A percentile compares a stretch with the other conserved stretches of the same genome.
Conservation (phyloP, 2,888 invertebrate genomes). For the Campaea margaritaria region DNA sequence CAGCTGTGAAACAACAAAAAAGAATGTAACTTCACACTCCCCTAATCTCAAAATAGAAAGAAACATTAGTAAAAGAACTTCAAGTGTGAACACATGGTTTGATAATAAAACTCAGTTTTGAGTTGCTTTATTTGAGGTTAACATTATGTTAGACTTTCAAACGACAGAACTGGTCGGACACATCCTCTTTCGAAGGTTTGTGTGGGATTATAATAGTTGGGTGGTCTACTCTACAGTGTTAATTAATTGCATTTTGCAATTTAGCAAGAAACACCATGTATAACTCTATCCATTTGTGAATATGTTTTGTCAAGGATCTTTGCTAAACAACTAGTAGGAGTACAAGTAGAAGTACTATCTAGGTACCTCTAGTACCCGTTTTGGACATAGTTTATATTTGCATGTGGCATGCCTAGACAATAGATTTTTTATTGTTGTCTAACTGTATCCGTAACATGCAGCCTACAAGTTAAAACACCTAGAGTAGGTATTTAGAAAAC, state of each 20-base stretch:
- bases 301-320: too few species aligned
- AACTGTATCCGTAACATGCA: too few species aligned
- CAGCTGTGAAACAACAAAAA: conserved; percentile 20
- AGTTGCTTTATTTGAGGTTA: conserved; percentile 52
- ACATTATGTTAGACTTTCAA: conserved; percentile 45
- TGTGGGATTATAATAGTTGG: background rate
- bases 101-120: conserved; percentile 50
- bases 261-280: too few species aligned
- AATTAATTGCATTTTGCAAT: background rate
- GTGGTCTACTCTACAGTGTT: background rate
- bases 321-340: too few species aligned
- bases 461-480: too few species aligned
- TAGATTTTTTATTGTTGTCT: too few species aligned
- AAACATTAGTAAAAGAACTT: conserved; percentile 38
- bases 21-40: conserved; percentile 42
- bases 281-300: too few species aligned
- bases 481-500: too few species aligned
- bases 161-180: conserved; percentile 38
- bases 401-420: too few species aligned
- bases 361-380: too few species aligned
- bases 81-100: conserved; percentile 49
- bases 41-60: conserved; percentile 37
- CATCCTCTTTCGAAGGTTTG: conserved; percentile 26
- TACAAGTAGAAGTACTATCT: too few species aligned
- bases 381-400: too few species aligned